Conservation (phyloP, 1,140 invertebrate species). For the Diprion similis region DNA sequence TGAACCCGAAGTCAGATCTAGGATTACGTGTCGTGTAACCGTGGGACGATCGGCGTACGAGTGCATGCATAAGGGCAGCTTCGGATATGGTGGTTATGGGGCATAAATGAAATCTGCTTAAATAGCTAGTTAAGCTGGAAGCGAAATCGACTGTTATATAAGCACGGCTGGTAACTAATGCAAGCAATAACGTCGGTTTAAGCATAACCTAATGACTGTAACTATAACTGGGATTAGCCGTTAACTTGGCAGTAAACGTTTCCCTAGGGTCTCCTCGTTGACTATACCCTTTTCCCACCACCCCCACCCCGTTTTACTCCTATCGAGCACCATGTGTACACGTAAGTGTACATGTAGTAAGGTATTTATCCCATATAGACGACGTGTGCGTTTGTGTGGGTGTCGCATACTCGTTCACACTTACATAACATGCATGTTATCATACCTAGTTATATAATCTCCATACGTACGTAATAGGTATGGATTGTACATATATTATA, state of each 20-base stretch:
- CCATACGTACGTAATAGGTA: too few relatives aligned
- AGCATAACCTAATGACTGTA: slow-evolving; percentile 45
- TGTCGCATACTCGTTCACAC: too few relatives aligned
- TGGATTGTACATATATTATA: too few relatives aligned
- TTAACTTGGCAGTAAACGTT: slow-evolving; percentile 51
- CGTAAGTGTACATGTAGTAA: too few relatives aligned
- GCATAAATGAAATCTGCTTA: background rate
- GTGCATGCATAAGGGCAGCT: background rate
- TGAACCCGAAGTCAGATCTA: too few relatives aligned
- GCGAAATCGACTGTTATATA: slow-evolving; percentile 16
- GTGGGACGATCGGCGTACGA: background rate
- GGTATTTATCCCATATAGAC: too few relatives aligned
- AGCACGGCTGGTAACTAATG: slow-evolving; percentile 39
- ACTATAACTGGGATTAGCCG: slow-evolving; percentile 46
- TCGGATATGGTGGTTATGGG: background rate
- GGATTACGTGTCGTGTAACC: too few relatives aligned
- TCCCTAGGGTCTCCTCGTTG: slow-evolving; percentile 32
- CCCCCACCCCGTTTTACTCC: background rate
- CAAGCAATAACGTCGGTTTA: slow-evolving; percentile 41
- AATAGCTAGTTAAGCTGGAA: background rate
- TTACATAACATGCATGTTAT: too few relatives aligned
- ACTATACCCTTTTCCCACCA: background rate
- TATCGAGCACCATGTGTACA: background rate
- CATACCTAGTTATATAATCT: too few relatives aligned
- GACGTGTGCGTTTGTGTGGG: too few relatives aligned